A percentile compares a stretch with the other conserved stretches of the same genome.
Conservation (phyloP, 2,797 vertebrate genomes). For the Sparus aurata region DNA sequence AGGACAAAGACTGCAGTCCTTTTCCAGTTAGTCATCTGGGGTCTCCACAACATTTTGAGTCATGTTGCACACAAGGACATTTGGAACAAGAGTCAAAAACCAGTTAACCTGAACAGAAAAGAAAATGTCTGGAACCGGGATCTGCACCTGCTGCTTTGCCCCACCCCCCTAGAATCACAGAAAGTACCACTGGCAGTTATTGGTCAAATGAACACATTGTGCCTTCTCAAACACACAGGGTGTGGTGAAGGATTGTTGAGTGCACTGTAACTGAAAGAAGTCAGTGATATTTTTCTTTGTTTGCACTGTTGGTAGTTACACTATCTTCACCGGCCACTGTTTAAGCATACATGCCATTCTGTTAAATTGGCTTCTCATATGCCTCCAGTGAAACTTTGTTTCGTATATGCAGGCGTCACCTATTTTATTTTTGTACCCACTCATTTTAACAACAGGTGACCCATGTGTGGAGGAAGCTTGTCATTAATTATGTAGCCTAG, state of each 20-base stretch:
- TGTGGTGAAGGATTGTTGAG: constrained; percentile 41
- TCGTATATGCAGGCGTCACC: constrained; percentile 1
- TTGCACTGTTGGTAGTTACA: constrained; percentile 32
- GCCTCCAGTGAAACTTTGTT: neutral
- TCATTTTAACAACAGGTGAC: too few relatives aligned
- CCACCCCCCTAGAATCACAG: constrained; percentile 40
- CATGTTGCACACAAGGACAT: constrained; percentile 9
- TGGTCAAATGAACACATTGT: constrained; percentile 41
- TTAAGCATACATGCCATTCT: constrained; percentile 11
- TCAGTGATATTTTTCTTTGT: constrained; percentile 5
- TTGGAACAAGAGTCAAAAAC: constrained; percentile 16
- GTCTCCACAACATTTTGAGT: constrained; percentile 29
- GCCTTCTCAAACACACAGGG: constrained; percentile 33
- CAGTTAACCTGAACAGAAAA: constrained; percentile 30
- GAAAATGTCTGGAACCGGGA: constrained; percentile 40
- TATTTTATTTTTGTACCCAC: neutral
- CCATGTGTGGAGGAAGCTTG: too few relatives aligned
- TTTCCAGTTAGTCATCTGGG: constrained; percentile 19
- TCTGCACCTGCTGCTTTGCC: constrained; percentile 59
- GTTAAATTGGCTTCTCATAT: neutral
- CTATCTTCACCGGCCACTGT: constrained; percentile 1
- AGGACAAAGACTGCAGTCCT: constrained; percentile 41
- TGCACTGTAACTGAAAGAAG: constrained; percentile 26
- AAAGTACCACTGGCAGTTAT: constrained; percentile 38
- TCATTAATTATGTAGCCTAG: too few relatives aligned